phyloP scores from a whole-genome alignment of 1,140 invertebrate species.

The Drosophila bipectinata region DNA sequence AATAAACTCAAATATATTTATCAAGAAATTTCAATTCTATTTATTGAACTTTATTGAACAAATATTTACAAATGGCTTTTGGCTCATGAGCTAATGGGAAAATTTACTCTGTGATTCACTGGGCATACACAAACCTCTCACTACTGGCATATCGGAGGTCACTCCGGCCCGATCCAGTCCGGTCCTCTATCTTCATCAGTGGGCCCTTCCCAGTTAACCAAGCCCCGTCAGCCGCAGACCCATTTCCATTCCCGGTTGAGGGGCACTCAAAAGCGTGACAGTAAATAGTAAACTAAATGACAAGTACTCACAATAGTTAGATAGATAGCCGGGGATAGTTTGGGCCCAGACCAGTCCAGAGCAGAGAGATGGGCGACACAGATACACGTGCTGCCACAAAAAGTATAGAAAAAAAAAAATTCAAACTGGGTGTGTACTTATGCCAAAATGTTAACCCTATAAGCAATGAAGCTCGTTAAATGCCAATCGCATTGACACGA shows the following conservation, averaged over 20 bases:
- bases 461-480: constrained; percentile 70
- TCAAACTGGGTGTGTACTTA: constrained; percentile 70
- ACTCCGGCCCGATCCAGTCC: neutral
- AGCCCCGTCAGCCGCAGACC: constrained; percentile 46
- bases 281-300: constrained; percentile 81
- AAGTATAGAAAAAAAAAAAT: constrained; percentile 13
- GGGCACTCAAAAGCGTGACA: constrained; percentile 77
- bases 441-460: constrained; percentile 77
- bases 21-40: neutral
- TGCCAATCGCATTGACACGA: constrained; percentile 77
- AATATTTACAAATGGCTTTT: neutral
- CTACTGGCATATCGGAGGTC: constrained; percentile 23
- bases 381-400: constrained; percentile 45
- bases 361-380: constrained; percentile 52
- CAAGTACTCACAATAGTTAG: constrained; percentile 74
- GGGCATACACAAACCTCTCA: neutral
- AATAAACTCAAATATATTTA: constrained; percentile 19
- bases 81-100: neutral
- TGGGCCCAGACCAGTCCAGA: constrained; percentile 25
- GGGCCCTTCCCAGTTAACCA: constrained; percentile 55
- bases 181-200: neutral
- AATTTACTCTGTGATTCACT: constrained; percentile 7
- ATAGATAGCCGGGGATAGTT: constrained; percentile 66
- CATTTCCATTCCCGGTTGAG: constrained; percentile 50
- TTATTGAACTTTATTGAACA: neutral